These are phyloP conservation scores for Aethes cnicana DNA, from an alignment of 2,888 invertebrate species.

Conservation along the genomic window DNA sequence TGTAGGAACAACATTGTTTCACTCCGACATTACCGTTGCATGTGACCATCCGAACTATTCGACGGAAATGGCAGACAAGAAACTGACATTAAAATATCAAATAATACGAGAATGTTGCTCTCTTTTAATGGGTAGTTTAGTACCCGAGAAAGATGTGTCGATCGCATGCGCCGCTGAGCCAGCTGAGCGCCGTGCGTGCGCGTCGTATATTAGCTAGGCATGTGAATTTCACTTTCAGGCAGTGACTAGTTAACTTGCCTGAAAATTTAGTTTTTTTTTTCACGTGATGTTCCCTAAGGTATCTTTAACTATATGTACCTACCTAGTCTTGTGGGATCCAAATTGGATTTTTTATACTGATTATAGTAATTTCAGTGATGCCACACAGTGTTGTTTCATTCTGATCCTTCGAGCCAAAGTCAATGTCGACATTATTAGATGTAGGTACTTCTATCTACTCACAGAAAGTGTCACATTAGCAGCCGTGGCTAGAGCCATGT, in stretches of 20 bases:
- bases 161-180: slow-evolving; percentile 34
- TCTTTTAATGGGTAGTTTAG: slow-evolving; percentile 49
- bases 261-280: slow-evolving; percentile 20
- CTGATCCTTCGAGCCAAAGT: too few species aligned
- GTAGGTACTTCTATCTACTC: slow-evolving; percentile 21
- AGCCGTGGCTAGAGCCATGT: too few species aligned
- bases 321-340: too few species aligned
- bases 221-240: slow-evolving; percentile 75
- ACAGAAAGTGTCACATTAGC: too few species aligned
- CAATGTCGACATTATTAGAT: too few species aligned
- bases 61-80: slow-evolving; percentile 72
- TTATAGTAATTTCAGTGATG: slow-evolving; percentile 27
- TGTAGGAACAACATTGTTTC: slow-evolving; percentile 57
- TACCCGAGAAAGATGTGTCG: slow-evolving; percentile 48
- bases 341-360: too few species aligned
- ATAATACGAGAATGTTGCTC: slow-evolving; percentile 61
- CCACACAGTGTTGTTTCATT: too few species aligned
- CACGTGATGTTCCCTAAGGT: slow-evolving; percentile 12
- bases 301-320: background rate
- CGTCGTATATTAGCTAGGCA: slow-evolving; percentile 51
- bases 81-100: slow-evolving; percentile 72
- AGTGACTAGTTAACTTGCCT: slow-evolving; percentile 32
- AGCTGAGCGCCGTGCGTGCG: slow-evolving; percentile 43
- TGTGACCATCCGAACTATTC: slow-evolving; percentile 75
- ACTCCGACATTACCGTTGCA: slow-evolving; percentile 62